Evolutionary conservation across 2,797 vertebrate genomes (phyloP).

Genomic region (Acridotheres tristis): DNA sequence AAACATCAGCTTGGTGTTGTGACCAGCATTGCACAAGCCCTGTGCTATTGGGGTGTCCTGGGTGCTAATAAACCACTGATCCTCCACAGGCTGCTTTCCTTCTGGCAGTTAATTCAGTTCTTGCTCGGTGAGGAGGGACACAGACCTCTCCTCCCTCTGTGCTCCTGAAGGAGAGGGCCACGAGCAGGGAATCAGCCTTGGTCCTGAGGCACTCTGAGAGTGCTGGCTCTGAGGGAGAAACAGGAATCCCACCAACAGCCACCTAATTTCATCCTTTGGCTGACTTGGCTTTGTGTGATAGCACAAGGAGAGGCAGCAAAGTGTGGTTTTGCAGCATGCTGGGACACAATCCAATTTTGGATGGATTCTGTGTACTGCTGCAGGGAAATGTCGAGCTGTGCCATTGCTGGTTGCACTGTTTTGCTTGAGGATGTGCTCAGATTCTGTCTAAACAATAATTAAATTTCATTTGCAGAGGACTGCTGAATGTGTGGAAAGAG

Average conservation of each 20-base stretch:
- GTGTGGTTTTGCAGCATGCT: not conserved
- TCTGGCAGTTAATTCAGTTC: not conserved
- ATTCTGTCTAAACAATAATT: conserved; percentile 36
- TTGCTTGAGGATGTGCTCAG: conserved; percentile 21
- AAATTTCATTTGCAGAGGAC: conserved; percentile 15
- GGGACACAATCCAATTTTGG: not conserved
- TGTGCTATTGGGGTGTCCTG: not conserved
- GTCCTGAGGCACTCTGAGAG: not conserved
- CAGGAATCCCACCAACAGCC: not conserved
- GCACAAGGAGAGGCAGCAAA: not conserved
- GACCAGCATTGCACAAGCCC: not conserved
- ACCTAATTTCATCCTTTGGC: not conserved
- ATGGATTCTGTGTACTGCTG: not conserved
- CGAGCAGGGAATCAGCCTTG: not conserved
- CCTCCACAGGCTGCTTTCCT: rapidly evolving
- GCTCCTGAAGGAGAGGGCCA: not conserved
- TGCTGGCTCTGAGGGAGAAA: not conserved
- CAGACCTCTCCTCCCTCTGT: not conserved
- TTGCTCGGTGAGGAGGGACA: rapidly evolving
- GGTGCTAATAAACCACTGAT: not conserved
- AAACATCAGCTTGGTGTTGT: not conserved
- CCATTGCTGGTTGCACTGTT: not conserved
- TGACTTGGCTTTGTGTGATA: not conserved
- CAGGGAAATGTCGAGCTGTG: not conserved
- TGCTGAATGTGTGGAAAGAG: conserved; percentile 5